Base-by-base conservation (phyloP, 1,140 invertebrate species). In the Calliopsis andreniformis region DNA sequence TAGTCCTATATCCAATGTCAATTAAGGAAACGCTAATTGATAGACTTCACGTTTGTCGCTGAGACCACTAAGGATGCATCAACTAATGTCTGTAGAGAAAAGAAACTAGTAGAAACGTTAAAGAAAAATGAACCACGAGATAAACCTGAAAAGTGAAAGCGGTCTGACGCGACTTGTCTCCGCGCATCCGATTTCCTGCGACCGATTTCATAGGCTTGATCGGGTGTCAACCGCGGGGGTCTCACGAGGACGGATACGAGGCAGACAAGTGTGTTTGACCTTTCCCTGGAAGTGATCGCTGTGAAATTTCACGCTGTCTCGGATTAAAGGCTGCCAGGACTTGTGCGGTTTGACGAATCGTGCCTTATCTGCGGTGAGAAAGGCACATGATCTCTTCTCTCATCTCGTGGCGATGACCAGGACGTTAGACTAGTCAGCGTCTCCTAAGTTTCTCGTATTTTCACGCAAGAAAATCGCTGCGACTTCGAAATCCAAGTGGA, bases 231-330 rank as follows among this genome's bases (percentile, higher is more conserved):
- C 49, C 49, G 69, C 32, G 35, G 63, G 16, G 63, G 16, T 47
- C 69, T 66, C 76, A 59, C 73, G 76, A 78, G 76, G 73, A 78
- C 69, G 76, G 53, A 78, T 64, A 73, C 35, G 61, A 23, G 42
- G 43, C 47, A 49, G 62, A 49, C 61, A 32, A 66, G 68, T 39
- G 51, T 59, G 47, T 47, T 69, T 39, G 32, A 59, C 23, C 23
- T 39, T 18, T 16, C 7, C 23, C 39, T 43, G 45, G 3, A 47
- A 14, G n/a, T 20, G 3, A n/a, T n/a, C 35, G 10, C 6, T 23
- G 8, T 14, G 30, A 59, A 39, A 32, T 47, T 39, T 16, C 35
- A 6, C 18, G 25, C 28, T 55, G 58, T 39, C 49, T 42, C 30
- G 12, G 42, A 47, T 59, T 59, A 59, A 42, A 39, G 20, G 20